Evolutionary conservation across 1,140 invertebrate species (phyloP), one percentile per base, ranked within the genome.

Genomic region (Psix sp.): DNA sequence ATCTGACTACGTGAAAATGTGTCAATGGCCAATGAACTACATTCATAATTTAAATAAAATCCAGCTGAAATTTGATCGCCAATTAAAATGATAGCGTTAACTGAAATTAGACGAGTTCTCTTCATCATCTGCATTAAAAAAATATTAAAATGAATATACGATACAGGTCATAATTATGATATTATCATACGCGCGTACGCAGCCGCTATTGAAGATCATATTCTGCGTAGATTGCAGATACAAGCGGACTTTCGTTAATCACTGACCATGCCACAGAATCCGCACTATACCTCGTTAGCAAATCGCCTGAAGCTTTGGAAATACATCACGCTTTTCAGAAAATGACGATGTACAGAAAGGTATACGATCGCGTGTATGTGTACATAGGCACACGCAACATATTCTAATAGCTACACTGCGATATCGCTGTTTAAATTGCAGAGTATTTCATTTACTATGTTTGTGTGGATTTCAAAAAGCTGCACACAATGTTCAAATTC

Each of bases 221-320:
- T 79, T 79, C 77, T 68, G 52, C 67, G 62, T 20, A 70, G 68
- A 77, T 77, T 73, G 63, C 51, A 68, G 51, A 79, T 74, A 73
- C 54, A 35, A 54, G 40, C 52, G 46, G 65, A 75, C 73, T 79
- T 79, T 77, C 77, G 74, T 79, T 79, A 79, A 79, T 79, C 75
- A 79, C 77, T 73, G 76, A 51, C 67, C 75, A 63, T 76, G 57
- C 57, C 66, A 52, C 52, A 42, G 48, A 65, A 66, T 68, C 66
- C 60, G 73, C 73, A 52, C 73, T 67, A 70, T 77, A 79, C 77
- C 75, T 79, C 72, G 77, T 79, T 79, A 79, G 72, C 68, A 65
- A 76, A 79, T 70, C 67, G 77, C 77, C 75, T 33, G 46, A 36
- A 38, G 73, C 73, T 51, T 60, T 60, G 51, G 73, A 70, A 65